phyloP scores from a whole-genome alignment of 35 echinoderm and acorn worm species.

The Strongylocentrotus purpuratus region DNA sequence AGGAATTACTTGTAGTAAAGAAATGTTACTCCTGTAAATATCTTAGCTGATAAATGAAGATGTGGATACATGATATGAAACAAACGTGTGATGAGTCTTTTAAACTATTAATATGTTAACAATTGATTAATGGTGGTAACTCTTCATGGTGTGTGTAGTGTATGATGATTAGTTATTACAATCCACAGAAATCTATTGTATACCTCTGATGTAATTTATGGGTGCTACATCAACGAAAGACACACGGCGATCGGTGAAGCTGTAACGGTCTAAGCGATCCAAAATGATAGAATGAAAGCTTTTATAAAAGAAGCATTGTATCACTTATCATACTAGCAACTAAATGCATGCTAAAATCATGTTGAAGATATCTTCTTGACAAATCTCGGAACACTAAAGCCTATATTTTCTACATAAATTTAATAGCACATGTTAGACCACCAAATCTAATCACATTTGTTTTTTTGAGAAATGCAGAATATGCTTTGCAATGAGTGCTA shows the following conservation, averaged over 20 bases:
- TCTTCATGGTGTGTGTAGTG: neutral
- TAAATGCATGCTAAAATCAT: neutral
- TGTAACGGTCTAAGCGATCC: neutral
- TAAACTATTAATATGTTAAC: too few species aligned
- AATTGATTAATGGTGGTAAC: neutral
- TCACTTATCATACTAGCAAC: neutral
- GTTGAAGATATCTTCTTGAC: neutral
- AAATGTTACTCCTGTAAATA: too few species aligned
- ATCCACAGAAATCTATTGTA: neutral
- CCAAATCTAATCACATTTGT: neutral
- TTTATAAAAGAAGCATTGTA: neutral
- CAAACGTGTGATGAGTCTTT: too few species aligned
- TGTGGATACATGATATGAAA: too few species aligned
- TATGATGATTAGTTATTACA: neutral
- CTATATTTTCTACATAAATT: neutral
- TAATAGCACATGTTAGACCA: neutral
- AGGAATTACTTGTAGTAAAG: too few species aligned
- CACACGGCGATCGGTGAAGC: neutral
- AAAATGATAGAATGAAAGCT: neutral
- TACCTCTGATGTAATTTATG: constrained; percentile 17
- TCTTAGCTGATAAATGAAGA: too few species aligned
- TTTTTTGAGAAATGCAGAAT: too few species aligned
- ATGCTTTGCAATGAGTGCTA: too few species aligned
- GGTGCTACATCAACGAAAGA: neutral
- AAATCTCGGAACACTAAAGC: neutral